Base-by-base conservation (phyloP, 2,888 invertebrate genomes). In the Drosophila falleni region DNA sequence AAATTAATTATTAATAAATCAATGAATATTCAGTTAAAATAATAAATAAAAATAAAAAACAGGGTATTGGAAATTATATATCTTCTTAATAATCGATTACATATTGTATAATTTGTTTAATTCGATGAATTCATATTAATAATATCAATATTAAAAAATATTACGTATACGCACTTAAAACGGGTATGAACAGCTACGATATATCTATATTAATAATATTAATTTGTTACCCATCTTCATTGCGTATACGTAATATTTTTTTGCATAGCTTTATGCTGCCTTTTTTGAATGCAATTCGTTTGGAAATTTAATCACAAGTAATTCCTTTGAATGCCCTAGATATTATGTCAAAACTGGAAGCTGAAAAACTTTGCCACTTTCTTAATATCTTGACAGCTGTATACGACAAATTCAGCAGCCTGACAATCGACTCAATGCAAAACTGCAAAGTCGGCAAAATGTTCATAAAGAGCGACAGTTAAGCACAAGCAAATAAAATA, bases 361-460 rank as follows among this genome's bases (percentile, higher is more conserved):
- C 35, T 33, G 8, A 3, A 13, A 65, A 64, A 66, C 41, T 66
- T 60, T 46, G 3, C 1, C 42, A 55, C 33, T 55, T 51, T 58
- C 33, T 72, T 61, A 59, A 68, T 72, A 75, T 58, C 68, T 63
- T 68, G 64, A 61, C 75, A 72, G 72, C 50, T 73, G 66, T 61
- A 56, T 29, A 29, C 50, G 19, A 39, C 37, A 15, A 41, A 50
- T 50, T 31, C 15, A 19, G 11, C 10, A 39, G 41, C 39, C 19
- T 35, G 64, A 56, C 53, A 61, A 67, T 61, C 53, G 54, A 39
- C 29, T 61, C 50, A 71, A 67, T 55, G 39, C 33, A 51, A 59
- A 51, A 53, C 56, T 64, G 11, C 39, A 61, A 62, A 71, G 58
- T 49, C 63, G 23, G 8, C 46, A 51, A 66, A 70, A 55, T 65